A percentile compares a stretch with the other conserved stretches of the same genome.
Evolutionary conservation across 2,888 invertebrate genomes (phyloP).

Genomic region (Yponomeuta malinellus): DNA sequence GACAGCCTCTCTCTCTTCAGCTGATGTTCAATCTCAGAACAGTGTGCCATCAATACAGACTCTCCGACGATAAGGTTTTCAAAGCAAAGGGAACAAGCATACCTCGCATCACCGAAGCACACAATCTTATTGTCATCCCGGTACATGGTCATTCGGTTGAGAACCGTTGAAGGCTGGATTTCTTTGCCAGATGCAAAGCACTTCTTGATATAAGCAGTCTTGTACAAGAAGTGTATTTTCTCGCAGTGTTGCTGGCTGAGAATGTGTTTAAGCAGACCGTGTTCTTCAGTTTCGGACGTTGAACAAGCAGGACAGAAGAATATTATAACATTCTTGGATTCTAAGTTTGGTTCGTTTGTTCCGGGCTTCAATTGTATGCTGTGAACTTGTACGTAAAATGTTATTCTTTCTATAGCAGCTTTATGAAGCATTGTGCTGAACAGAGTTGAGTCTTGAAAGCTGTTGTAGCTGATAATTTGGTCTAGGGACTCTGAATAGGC

Average conservation of each 20-base stretch:
- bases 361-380: constrained; percentile 54
- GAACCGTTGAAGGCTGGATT: constrained; percentile 60
- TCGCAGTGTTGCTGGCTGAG: constrained; percentile 55
- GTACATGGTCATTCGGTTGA: constrained; percentile 67
- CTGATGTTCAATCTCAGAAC: constrained; percentile 43
- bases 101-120: constrained; percentile 62
- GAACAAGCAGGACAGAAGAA: constrained; percentile 58
- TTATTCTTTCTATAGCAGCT: constrained; percentile 59
- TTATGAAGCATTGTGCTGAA: constrained; percentile 50
- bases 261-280: constrained; percentile 51
- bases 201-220: constrained; percentile 65
- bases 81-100: constrained; percentile 63
- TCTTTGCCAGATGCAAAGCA: constrained; percentile 55
- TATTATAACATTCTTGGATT: constrained; percentile 39
- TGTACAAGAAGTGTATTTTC: constrained; percentile 63
- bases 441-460: constrained; percentile 55
- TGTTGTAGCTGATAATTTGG: constrained; percentile 56
- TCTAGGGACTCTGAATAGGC: constrained; percentile 65
- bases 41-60: constrained; percentile 60
- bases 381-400: constrained; percentile 64
- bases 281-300: constrained; percentile 45
- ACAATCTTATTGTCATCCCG: constrained; percentile 67
- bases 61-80: constrained; percentile 61
- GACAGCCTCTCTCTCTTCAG: constrained; percentile 42
- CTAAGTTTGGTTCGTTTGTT: constrained; percentile 30